These are phyloP conservation scores for Coturnix japonica DNA, from an alignment of 2,113 vertebrate genomes.

Conservation along the genomic window DNA sequence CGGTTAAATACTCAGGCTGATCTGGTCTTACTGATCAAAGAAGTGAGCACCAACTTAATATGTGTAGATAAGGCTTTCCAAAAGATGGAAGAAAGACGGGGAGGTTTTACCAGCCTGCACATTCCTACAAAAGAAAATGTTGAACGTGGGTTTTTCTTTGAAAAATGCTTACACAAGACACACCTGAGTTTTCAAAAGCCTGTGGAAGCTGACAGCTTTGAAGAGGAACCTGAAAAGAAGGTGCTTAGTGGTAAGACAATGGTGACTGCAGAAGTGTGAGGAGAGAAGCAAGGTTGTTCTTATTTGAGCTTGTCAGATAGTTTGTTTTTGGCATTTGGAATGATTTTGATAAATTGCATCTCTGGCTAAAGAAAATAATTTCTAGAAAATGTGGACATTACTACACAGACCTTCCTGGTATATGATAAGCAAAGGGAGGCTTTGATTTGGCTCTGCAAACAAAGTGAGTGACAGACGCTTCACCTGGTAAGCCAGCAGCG, in stretches of 20 bases:
- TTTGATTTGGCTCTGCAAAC: neutral
- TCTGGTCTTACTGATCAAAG: constrained; percentile 66
- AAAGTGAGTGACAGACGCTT: neutral
- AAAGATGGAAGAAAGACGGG: constrained; percentile 54
- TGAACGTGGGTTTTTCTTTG: constrained; percentile 48
- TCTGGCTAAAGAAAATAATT: neutral
- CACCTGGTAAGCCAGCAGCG: neutral
- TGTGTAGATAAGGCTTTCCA: constrained; percentile 67
- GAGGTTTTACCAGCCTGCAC: constrained; percentile 24
- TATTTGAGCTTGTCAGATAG: neutral
- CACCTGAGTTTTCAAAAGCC: constrained; percentile 25
- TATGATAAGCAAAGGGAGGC: neutral
- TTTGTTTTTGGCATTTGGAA: neutral
- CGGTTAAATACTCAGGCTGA: constrained; percentile 64
- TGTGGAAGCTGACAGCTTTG: constrained; percentile 37
- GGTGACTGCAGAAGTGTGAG: neutral
- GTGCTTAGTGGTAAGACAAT: constrained; percentile 68
- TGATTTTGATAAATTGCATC: neutral
- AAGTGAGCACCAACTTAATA: constrained; percentile 66
- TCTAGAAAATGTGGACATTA: neutral
- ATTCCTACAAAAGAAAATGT: constrained; percentile 6
- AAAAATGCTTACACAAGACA: constrained; percentile 18
- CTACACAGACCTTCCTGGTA: neutral
- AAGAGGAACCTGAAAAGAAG: constrained; percentile 49
- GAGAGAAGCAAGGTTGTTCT: neutral